Evolutionary conservation across 2,888 invertebrate species (phyloP), one percentile per base, ranked within the genome.

Genomic region (Pachymerium ferrugineum): DNA sequence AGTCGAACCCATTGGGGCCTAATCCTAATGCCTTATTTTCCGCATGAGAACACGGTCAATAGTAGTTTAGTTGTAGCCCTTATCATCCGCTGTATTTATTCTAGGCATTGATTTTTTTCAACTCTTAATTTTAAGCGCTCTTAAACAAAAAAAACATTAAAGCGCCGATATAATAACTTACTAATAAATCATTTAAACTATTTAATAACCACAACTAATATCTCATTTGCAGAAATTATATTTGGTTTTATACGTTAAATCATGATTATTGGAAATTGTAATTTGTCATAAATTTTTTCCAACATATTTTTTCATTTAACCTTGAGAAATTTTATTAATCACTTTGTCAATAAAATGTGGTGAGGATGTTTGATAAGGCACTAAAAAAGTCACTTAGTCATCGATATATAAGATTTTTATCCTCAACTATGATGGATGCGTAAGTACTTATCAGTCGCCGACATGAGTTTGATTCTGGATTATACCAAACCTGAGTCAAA

Each of bases 1-100:
- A 62, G 62, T 62, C 62, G 62, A 62, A 62, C 62, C 62, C 62
- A 62, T 62, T 62, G 62, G 62, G 62, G 62, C 62, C 62, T 62
- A 62, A 62, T 62, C 62, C 62, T 62, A 62, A 62, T 62, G 62
- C 62, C 62, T 62, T 62, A 62, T 62, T 25, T 62, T 62, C 62
- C 62, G 62, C 62, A 25, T 28, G 62, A 62, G 62, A 62, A 62
- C 62, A 62, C 62, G 62, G 62, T 62, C 62, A 62, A 62, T 62
- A 62, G 62, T 62, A 62, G 62, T 62, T 62, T 62, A 62, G 62
- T 62, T 62, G 62, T 62, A 62, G 62, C 62, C 62, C 62, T 62
- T 62, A 62, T 62, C 62, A 62, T 62, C 62, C 28, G 25, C 62
- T 62, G 25, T 62, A 62, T n/a, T 62, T 62, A 62, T 62, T 62